Evolutionary conservation across 2,888 invertebrate genomes (phyloP).

Genomic region (Stenotaenia linearis): DNA sequence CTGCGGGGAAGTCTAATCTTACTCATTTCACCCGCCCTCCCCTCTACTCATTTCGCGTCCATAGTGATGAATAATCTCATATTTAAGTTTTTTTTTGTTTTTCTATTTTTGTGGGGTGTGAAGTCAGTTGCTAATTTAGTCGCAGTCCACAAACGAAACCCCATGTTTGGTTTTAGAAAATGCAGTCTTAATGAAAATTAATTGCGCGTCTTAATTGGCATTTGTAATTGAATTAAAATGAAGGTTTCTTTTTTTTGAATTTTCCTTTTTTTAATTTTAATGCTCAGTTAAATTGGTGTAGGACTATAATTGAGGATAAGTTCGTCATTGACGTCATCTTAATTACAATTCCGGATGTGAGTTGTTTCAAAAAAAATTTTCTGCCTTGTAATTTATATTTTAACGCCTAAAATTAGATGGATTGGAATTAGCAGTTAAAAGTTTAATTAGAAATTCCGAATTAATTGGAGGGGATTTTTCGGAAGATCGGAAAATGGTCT

Average conservation of each 20-base stretch:
- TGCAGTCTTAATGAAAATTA: not conserved
- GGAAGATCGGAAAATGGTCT: not conserved
- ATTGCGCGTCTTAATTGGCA: not conserved
- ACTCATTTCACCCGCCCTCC: not conserved
- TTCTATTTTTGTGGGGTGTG: not conserved
- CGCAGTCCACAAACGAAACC: not conserved
- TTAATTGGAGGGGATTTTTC: not conserved
- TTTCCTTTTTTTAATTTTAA: not conserved
- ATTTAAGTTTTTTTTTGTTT: not conserved
- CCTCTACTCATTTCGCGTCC: not conserved
- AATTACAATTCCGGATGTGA: not conserved
- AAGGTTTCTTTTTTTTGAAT: not conserved
- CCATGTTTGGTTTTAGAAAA: not conserved
- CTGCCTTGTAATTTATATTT: not conserved
- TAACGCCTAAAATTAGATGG: not conserved
- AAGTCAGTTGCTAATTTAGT: slow-evolving; percentile 11
- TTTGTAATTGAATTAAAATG: slow-evolving; percentile 6
- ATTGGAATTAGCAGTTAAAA: not conserved
- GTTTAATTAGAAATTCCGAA: not conserved
- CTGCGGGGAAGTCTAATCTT: not conserved
- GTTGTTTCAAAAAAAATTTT: not conserved
- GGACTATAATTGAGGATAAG: not conserved
- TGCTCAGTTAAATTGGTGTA: not conserved
- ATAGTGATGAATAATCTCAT: slow-evolving; percentile 6
- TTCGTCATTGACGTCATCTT: slow-evolving; percentile 12